Percentiles rank a stretch among this genome's conserved stretches.
phyloP scores from a whole-genome alignment of 2,797 vertebrate species.

The Enteromius fasciolatus region DNA sequence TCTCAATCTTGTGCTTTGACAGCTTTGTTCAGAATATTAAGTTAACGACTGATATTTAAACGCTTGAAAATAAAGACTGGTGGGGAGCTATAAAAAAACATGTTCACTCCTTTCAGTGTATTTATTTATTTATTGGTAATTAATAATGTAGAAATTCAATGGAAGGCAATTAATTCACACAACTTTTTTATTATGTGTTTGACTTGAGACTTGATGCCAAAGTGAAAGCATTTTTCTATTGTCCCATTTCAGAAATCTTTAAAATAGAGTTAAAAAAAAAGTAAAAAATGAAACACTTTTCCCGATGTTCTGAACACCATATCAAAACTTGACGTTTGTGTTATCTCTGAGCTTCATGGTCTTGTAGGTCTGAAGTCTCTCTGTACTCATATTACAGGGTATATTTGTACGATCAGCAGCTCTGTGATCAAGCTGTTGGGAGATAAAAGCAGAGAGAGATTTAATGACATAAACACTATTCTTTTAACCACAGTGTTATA shows the following conservation, averaged over 20 bases:
- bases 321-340: background rate
- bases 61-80: too few relatives aligned
- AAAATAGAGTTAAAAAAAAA: background rate
- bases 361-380: background rate
- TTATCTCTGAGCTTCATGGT: background rate
- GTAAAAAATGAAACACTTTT: background rate
- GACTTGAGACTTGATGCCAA: background rate
- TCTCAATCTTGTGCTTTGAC: too few relatives aligned
- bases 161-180: background rate
- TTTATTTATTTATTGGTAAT: background rate
- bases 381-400: background rate
- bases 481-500: background rate
- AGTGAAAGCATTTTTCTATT: background rate
- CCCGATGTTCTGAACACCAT: background rate
- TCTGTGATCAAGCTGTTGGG: constrained; percentile 12
- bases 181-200: background rate
- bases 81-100: too few relatives aligned
- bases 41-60: too few relatives aligned
- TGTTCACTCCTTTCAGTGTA: too few relatives aligned
- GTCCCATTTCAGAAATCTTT: background rate
- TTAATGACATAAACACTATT: background rate
- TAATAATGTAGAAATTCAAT: background rate
- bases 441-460: background rate
- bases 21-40: too few relatives aligned
- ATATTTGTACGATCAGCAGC: background rate